These are phyloP conservation scores for Lampropteryx suffumata DNA, from an alignment of 2,888 invertebrate genomes.

Conservation along the genomic window DNA sequence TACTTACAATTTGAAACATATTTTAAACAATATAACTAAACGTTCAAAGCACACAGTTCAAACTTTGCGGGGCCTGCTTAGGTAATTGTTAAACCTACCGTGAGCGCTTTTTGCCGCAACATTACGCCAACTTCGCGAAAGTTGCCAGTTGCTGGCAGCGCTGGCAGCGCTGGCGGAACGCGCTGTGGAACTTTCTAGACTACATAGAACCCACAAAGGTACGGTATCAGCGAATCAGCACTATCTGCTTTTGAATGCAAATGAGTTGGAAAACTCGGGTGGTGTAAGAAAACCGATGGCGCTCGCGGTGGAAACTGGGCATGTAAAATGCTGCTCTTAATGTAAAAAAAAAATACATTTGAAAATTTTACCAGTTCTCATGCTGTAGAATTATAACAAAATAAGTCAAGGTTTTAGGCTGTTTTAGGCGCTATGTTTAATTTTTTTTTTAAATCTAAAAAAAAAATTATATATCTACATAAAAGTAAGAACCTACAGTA, in stretches of 20 bases:
- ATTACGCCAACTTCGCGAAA: slow-evolving; percentile 74
- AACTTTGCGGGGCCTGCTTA: slow-evolving; percentile 71
- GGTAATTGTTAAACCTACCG: slow-evolving; percentile 80
- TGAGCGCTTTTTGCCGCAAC: slow-evolving; percentile 78
- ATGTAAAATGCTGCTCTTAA: slow-evolving; percentile 48
- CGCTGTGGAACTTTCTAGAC: slow-evolving; percentile 64
- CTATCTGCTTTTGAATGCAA: slow-evolving; percentile 82
- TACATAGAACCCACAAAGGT: slow-evolving; percentile 77
- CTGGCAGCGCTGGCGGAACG: slow-evolving; percentile 59
- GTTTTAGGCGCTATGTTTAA: too few relatives aligned
- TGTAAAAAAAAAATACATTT: too few relatives aligned
- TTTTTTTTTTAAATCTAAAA: too few relatives aligned
- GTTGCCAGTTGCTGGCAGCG: slow-evolving; percentile 58
- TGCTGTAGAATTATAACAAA: too few relatives aligned
- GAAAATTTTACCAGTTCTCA: too few relatives aligned
- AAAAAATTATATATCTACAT: too few relatives aligned
- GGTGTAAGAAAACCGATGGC: slow-evolving; percentile 72
- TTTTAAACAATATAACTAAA: slow-evolving; percentile 37
- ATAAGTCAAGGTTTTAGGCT: too few relatives aligned
- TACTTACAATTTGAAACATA: slow-evolving; percentile 32
- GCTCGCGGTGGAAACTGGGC: slow-evolving; percentile 31
- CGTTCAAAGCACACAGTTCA: slow-evolving; percentile 53
- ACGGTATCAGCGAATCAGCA: slow-evolving; percentile 73
- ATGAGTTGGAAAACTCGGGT: slow-evolving; percentile 80
- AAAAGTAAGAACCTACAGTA: too few relatives aligned